A percentile compares a stretch with the other conserved stretches of the same genome.
phyloP scores from a whole-genome alignment of 64 coral and sea anemone species.

The Montipora cactus region DNA sequence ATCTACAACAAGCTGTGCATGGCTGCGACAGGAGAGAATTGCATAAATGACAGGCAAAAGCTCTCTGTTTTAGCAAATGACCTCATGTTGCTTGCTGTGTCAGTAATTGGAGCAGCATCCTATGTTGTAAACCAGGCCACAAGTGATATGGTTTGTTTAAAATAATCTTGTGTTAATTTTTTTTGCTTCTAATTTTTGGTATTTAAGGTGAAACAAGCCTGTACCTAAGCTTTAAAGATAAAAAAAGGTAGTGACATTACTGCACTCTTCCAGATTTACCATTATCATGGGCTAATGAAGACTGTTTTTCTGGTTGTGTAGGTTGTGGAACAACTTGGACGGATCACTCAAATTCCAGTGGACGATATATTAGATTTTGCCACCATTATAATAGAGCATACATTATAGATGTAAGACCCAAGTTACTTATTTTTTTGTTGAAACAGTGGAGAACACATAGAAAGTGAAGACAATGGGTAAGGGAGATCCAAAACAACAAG shows the following conservation, averaged over 20 bases:
- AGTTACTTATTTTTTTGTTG: background rate
- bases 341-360: conserved; percentile 96
- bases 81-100: conserved; percentile 86
- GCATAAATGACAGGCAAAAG: conserved; percentile 82
- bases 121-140: conserved; percentile 89
- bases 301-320: conserved; percentile 42
- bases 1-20: conserved; percentile 94
- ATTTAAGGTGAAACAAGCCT: background rate
- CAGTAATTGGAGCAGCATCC: conserved; percentile 84
- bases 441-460: background rate
- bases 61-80: conserved; percentile 86
- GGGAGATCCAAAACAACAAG: too few species aligned
- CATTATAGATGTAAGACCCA: conserved; percentile 1
- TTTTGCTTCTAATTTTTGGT: background rate
- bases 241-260: too few species aligned
- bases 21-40: conserved; percentile 88
- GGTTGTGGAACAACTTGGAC: conserved; percentile 89
- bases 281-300: background rate
- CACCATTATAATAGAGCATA: conserved; percentile 90
- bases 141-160: conserved; percentile 85
- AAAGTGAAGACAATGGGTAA: too few species aligned
- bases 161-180: background rate
- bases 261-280: too few species aligned
- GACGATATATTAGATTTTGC: conserved; percentile 98
- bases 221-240: too few species aligned